Percentiles rank a stretch among this genome's conserved stretches.
Evolutionary conservation across 2,888 invertebrate genomes (phyloP).

Genomic region (Agrypnus murinus): DNA sequence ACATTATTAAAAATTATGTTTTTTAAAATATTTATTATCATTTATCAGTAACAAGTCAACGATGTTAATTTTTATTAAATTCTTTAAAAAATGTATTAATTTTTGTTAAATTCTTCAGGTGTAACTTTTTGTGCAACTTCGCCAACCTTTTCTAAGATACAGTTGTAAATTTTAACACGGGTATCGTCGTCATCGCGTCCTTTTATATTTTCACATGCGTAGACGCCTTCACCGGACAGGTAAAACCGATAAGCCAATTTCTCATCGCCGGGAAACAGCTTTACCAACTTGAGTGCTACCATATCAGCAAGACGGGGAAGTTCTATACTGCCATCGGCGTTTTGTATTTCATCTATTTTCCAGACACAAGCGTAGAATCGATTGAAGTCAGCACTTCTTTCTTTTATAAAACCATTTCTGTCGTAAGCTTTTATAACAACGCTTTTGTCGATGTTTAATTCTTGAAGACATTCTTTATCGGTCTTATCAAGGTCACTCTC

Average conservation of each 20-base stretch:
- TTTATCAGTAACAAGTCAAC: no score
- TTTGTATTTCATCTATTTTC: constrained; percentile 37
- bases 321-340: constrained; percentile 31
- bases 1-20: no score
- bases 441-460: constrained; percentile 25
- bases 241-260: neutral
- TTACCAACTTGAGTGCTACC: constrained; percentile 11
- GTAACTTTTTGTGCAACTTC: neutral
- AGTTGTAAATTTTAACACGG: constrained; percentile 38
- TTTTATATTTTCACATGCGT: constrained; percentile 15
- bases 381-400: constrained; percentile 29
- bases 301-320: constrained; percentile 12
- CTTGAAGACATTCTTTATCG: constrained; percentile 29
- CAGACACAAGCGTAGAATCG: constrained; percentile 38
- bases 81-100: no score
- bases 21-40: no score
- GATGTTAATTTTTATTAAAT: no score
- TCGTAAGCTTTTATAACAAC: constrained; percentile 26
- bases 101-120: constrained; percentile 1
- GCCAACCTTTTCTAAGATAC: constrained; percentile 8
- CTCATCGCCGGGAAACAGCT: constrained; percentile 9
- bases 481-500: constrained; percentile 37
- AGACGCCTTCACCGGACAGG: constrained; percentile 28
- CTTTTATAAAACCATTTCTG: constrained; percentile 25
- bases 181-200: constrained; percentile 30